Percentiles rank a stretch among this genome's conserved stretches.
Conservation (phyloP, 2,797 vertebrate species). For the Erpetoichthys calabaricus region DNA sequence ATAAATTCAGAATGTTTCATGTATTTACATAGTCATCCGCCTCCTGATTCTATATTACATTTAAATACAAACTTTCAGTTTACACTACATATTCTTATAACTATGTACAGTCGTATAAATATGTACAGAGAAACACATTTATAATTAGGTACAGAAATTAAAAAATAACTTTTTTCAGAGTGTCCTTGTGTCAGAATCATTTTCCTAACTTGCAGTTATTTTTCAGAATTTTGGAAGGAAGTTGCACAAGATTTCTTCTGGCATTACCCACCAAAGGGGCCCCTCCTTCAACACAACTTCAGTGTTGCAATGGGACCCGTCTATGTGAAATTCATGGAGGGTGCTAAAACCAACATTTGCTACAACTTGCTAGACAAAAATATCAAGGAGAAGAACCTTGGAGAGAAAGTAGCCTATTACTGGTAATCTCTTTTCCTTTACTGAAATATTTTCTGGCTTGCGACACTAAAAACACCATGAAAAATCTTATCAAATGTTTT, state of each 20-base stretch:
- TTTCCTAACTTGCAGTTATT: not conserved
- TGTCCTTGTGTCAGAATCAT: no score
- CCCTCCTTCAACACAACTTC: slow-evolving; percentile 59
- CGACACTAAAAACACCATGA: not conserved
- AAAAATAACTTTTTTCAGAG: no score
- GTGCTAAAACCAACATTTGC: slow-evolving; percentile 67
- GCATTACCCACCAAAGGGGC: slow-evolving; percentile 49
- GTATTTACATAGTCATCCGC: no score
- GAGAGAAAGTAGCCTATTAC: slow-evolving; percentile 57
- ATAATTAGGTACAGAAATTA: no score
- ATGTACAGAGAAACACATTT: no score
- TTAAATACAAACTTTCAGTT: no score
- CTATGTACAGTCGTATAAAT: no score
- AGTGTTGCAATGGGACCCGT: slow-evolving; percentile 55
- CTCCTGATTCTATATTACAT: no score
- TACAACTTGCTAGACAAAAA: slow-evolving; percentile 65
- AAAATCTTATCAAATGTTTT: no score
- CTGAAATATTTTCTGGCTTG: not conserved
- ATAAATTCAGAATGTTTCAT: no score
- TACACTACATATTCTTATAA: no score
- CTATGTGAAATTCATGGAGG: slow-evolving; percentile 62
- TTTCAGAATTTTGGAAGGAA: slow-evolving; percentile 61
- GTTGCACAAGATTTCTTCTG: slow-evolving; percentile 56
- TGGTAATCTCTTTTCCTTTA: slow-evolving; percentile 40
- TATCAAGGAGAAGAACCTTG: slow-evolving; percentile 45